Conservation (phyloP, 2,888 invertebrate species). For the Hydroisotoma schaefferi region DNA sequence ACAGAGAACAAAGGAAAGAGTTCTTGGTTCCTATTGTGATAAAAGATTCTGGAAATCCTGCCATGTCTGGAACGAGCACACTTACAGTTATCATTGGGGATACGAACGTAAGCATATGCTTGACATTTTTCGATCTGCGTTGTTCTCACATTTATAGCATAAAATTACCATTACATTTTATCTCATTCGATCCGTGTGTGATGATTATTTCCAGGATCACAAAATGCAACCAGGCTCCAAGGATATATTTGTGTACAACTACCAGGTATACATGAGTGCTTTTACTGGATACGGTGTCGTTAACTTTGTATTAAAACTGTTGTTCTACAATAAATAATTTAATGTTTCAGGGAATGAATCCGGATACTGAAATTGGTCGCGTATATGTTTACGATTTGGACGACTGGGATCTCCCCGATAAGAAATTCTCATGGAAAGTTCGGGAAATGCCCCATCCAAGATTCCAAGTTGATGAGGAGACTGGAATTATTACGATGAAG, state of each 20-base stretch:
- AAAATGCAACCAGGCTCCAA: slow-evolving; percentile 98
- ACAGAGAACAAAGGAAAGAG: slow-evolving; percentile 92
- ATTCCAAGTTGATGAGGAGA: slow-evolving; percentile 83
- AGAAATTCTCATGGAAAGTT: slow-evolving; percentile 92
- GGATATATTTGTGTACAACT: slow-evolving; percentile 94
- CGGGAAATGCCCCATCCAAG: slow-evolving; percentile 80
- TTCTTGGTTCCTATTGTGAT: slow-evolving; percentile 96
- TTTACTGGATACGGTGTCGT: not conserved
- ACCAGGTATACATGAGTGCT: slow-evolving; percentile 60
- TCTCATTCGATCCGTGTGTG: too few species aligned
- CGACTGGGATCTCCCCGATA: slow-evolving; percentile 98
- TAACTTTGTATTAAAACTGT: not conserved
- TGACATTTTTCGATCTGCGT: not conserved
- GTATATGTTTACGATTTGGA: slow-evolving; percentile 97
- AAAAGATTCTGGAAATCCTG: slow-evolving; percentile 94
- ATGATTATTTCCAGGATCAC: slow-evolving; percentile 63
- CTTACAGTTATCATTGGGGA: slow-evolving; percentile 96
- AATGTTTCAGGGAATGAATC: slow-evolving; percentile 69
- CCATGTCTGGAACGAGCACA: slow-evolving; percentile 93
- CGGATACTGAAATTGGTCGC: slow-evolving; percentile 85
- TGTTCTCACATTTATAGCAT: not conserved
- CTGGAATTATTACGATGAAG: slow-evolving; percentile 93
- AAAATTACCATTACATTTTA: too few species aligned
- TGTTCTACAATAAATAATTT: not conserved
- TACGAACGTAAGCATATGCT: slow-evolving; percentile 54